Evolutionary conservation across 2,888 invertebrate genomes (phyloP).

Genomic region (Notocelia uddmanniana): DNA sequence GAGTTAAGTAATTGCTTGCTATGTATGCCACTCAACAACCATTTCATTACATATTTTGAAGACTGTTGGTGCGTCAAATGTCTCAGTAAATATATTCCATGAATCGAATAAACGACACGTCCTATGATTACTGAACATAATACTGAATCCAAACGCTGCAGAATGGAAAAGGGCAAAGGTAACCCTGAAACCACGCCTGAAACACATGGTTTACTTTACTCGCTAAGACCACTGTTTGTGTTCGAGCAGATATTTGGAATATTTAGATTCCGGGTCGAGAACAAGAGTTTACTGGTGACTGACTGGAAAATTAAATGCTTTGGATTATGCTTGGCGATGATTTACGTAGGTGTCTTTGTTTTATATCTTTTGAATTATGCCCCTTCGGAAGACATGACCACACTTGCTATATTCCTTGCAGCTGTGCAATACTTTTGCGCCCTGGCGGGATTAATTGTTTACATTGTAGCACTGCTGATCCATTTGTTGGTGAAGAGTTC

Average conservation of each 20-base stretch:
- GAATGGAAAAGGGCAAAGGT: background rate
- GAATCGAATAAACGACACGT: background rate
- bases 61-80: background rate
- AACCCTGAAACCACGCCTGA: background rate
- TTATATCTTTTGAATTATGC: background rate
- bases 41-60: background rate
- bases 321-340: slow-evolving; percentile 7
- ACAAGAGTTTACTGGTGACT: slow-evolving; percentile 14
- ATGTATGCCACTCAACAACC: background rate
- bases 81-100: background rate
- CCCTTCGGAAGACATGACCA: background rate
- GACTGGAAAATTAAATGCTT: slow-evolving; percentile 33
- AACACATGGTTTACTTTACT: background rate
- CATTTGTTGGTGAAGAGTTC: background rate
- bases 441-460: background rate
- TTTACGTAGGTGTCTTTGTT: background rate
- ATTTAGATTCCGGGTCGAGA: slow-evolving; percentile 39
- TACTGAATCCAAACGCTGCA: background rate
- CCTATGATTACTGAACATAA: slow-evolving; percentile 1
- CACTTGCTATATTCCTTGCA: background rate
- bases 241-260: slow-evolving; percentile 41
- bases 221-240: slow-evolving; percentile 23
- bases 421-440: background rate
- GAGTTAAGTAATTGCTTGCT: background rate
- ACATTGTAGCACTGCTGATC: background rate